Percentiles rank a stretch among this genome's conserved stretches.
These are phyloP conservation scores for Azorinus chamasolen DNA, from an alignment of 2,888 invertebrate genomes.

Conservation along the genomic window DNA sequence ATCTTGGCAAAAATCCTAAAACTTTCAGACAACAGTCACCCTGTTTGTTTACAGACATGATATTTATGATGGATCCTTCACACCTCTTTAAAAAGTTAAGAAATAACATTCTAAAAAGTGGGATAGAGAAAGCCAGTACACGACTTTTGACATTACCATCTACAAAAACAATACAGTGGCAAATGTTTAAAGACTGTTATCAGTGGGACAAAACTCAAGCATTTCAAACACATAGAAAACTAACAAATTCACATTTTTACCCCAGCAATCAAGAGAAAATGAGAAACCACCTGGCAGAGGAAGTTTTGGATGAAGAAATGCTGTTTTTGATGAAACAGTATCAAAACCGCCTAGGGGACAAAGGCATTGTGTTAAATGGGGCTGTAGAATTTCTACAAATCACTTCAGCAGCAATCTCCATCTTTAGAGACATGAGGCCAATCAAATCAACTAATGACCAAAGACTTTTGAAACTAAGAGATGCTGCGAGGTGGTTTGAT, in stretches of 20 bases:
- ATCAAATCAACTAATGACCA: slow-evolving; percentile 9
- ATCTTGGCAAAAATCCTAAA: slow-evolving; percentile 15
- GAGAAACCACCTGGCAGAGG: slow-evolving; percentile 64
- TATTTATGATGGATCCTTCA: slow-evolving; percentile 40
- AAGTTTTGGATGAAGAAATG: slow-evolving; percentile 59
- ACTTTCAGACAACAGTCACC: slow-evolving; percentile 16
- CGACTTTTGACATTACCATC: slow-evolving; percentile 26
- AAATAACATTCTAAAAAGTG: slow-evolving; percentile 50
- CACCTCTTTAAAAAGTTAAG: slow-evolving; percentile 45
- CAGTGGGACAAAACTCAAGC: slow-evolving; percentile 55
- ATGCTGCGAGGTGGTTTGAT: slow-evolving; percentile 24
- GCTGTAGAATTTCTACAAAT: slow-evolving; percentile 26
- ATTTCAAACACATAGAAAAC: slow-evolving; percentile 46
- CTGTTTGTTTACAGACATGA: slow-evolving; percentile 4
- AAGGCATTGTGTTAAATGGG: slow-evolving; percentile 34
- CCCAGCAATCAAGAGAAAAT: slow-evolving; percentile 46
- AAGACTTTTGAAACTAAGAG: background rate
- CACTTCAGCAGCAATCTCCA: slow-evolving; percentile 15
- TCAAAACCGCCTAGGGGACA: slow-evolving; percentile 29
- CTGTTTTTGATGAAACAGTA: slow-evolving; percentile 47
- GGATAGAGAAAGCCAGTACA: slow-evolving; percentile 20
- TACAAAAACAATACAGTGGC: slow-evolving; percentile 43
- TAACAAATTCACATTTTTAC: slow-evolving; percentile 55
- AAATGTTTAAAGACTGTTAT: slow-evolving; percentile 55
- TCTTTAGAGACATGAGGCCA: slow-evolving; percentile 37